Base-by-base conservation (phyloP, 2,113 vertebrate species). In the Isurus oxyrinchus region DNA sequence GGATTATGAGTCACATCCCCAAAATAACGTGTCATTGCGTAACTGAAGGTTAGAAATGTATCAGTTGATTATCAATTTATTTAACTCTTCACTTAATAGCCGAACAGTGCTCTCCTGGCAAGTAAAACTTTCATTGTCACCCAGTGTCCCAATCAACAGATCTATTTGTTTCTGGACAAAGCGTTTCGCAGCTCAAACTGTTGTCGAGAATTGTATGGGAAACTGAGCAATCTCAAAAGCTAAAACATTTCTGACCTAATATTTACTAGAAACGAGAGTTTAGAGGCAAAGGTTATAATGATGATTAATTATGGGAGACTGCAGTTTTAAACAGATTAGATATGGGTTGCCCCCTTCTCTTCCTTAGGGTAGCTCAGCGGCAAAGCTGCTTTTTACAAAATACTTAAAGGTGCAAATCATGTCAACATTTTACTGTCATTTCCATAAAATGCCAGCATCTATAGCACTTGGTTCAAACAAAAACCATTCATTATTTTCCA, bases 401-500 rank as follows among this genome's bases (percentile, higher is more conserved):
- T 21, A 86, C 86, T 55, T 88, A 1, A 44, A 88, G 55, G 49
- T 3, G 13, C 25, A 31, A 57, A 57, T 31, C 11, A 0, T 13
- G 10, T 21, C 10, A 88, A 55, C 8, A 13, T 14, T 3, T 21
- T 25, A 0, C 27, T 19, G 81, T 5, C 40, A 21, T 49, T 84
- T 21, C 40, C 19, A 84, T 49, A 19, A 84, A 84, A 44, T 40
- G 16, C 53, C 25, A 57, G 27, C 31, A 87, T 87, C 8, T 87
- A 49, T 1, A 88, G 44, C 5, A 5, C 4, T 31, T 10, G n/a
- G n/a, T 44, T 40, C 7, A 94, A n/a, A 21, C 19, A n/a, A 40
- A 94, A 94, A 44, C 59, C 23, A 5, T 61, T 63, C 23, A 21
- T 44, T 94, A n/a, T 94, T 66, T 94, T 94, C 91, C 91, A 94